phyloP scores from a whole-genome alignment of 2,113 vertebrate genomes.

The Eurystomus gularis region DNA sequence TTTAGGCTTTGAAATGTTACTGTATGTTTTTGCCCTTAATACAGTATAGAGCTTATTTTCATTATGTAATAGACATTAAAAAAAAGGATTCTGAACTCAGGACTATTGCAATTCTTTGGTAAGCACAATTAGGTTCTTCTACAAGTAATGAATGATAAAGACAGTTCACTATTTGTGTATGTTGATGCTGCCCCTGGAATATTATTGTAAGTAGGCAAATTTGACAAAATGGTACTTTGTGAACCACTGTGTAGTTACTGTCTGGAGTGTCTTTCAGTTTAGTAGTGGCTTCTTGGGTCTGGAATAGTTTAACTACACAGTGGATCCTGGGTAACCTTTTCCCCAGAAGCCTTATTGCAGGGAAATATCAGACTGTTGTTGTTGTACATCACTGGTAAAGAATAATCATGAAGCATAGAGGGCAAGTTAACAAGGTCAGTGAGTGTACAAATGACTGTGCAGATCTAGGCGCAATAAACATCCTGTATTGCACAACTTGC shows the following conservation, averaged over 20 bases:
- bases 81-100: neutral
- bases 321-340: neutral
- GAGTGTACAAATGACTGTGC: neutral
- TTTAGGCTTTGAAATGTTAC: neutral
- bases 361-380: neutral
- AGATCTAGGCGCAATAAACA: neutral
- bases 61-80: neutral
- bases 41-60: neutral
- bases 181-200: neutral
- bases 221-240: neutral
- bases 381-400: neutral
- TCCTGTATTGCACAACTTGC: neutral
- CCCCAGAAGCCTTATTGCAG: neutral
- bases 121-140: neutral
- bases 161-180: neutral
- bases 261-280: neutral
- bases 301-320: neutral
- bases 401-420: neutral
- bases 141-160: neutral
- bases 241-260: neutral
- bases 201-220: neutral
- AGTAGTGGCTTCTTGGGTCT: neutral
- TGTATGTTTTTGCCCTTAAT: neutral
- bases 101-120: neutral
- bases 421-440: neutral